A percentile compares a stretch with the other conserved stretches of the same genome.
Evolutionary conservation across 2,113 vertebrate species (phyloP).

Genomic region (Anolis sagrei): DNA sequence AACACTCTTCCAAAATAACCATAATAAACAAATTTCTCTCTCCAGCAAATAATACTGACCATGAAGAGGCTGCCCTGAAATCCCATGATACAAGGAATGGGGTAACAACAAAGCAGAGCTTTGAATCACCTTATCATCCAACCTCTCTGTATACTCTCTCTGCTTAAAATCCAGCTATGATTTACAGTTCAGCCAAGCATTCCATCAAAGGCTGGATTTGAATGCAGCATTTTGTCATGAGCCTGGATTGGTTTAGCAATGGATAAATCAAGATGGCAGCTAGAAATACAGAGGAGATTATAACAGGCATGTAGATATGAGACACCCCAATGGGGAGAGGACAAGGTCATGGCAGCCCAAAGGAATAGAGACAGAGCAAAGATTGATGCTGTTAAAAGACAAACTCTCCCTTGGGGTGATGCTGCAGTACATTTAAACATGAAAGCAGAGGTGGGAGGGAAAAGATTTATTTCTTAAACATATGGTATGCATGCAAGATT

Average conservation of each 20-base stretch:
- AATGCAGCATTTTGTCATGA: conserved; percentile 54
- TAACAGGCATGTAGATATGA: conserved; percentile 57
- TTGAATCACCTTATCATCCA: conserved; percentile 1
- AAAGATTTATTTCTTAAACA: conserved; percentile 44
- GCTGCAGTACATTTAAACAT: conserved; percentile 48
- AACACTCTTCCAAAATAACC: neutral
- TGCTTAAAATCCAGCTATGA: conserved; percentile 17
- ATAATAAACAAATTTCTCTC: neutral
- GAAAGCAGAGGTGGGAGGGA: conserved; percentile 15
- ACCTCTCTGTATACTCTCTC: neutral
- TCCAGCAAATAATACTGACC: neutral
- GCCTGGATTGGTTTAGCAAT: conserved; percentile 64
- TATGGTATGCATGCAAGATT: conserved; percentile 16
- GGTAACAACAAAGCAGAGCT: neutral
- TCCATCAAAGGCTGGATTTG: conserved; percentile 53
- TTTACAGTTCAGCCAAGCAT: conserved; percentile 51
- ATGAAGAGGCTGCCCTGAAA: neutral
- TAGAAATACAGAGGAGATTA: conserved; percentile 66
- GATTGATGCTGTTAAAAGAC: conserved; percentile 54
- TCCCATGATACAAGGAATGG: accelerated
- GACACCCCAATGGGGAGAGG: conserved; percentile 29
- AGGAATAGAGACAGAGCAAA: conserved; percentile 16
- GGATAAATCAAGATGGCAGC: conserved; percentile 66
- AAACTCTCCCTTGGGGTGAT: conserved; percentile 53
- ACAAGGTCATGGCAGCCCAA: neutral